Base-by-base conservation (phyloP, 2,113 vertebrate species). In the Brienomyrus brachyistius region DNA sequence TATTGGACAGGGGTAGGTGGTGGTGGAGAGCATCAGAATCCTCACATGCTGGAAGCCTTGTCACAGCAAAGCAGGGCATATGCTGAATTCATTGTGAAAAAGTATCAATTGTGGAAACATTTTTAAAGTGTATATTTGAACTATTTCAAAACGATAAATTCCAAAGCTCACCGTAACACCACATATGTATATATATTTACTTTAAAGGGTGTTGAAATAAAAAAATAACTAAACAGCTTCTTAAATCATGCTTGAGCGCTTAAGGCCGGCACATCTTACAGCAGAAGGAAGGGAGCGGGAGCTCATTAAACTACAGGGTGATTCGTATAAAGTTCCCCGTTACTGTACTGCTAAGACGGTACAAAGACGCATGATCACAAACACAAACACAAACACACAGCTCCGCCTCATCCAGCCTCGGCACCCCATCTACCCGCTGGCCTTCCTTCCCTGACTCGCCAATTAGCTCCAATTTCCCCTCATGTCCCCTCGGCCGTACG, bases 381-480 rank as follows among this genome's bases (percentile, higher is more conserved):
- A 77, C 66, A 35, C 70, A 40, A 77, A 13, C 70, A 43, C 74
- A 77, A 77, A 77, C 74, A 19, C 74, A 43, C 35, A 43, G 74
- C 74, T 80, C 35, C 35, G 74, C 74, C 13, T n/a, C 45, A 48
- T 10, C 47, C 47, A 85, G 40, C 45, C 45, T 50, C 82, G 0
- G 19, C 82, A 47, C 19, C 82, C 82, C 82, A 45, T 85, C 43
- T 9, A 85, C 82, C 82, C 74, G 15, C 35, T 43, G 74, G 74
- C 74, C 74, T 80, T 5, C 74, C 31, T 80, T 80, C 74, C 74
- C 35, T 19, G 35, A 80, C 74, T 80, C 74, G 35, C 31, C 74
- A 80, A 80, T 80, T 80, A 80, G 74, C 74, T 80, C 35, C 74
- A 80, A 80, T 80, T 80, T 80, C 35, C 74, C 74, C 74, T 80